A percentile compares a stretch with the other conserved stretches of the same genome.
Conservation (phyloP, 2,797 vertebrate genomes). For the Poecile montanus region DNA sequence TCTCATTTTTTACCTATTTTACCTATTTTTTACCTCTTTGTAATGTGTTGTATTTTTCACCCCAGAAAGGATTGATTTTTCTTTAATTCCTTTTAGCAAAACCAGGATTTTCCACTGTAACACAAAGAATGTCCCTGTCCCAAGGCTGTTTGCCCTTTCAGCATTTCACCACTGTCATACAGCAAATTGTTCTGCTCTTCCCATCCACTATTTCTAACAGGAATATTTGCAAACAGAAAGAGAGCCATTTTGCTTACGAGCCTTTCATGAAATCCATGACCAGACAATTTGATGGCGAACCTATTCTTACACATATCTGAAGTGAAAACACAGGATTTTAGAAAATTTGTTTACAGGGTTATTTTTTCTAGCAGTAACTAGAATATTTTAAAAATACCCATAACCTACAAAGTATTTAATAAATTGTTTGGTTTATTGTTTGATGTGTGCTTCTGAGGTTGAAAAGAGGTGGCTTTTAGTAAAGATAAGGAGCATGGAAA, state of each 20-base stretch:
- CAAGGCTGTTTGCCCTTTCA: not conserved
- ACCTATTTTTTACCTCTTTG: not conserved
- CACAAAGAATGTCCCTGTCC: not conserved
- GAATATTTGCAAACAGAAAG: not conserved
- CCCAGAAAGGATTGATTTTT: not conserved
- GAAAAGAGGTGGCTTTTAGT: not conserved
- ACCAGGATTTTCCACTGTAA: not conserved
- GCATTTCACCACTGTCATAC: not conserved
- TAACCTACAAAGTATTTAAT: not conserved
- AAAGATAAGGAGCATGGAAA: not conserved
- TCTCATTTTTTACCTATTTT: not conserved
- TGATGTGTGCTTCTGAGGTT: not conserved
- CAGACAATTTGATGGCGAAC: not conserved
- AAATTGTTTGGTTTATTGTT: not conserved
- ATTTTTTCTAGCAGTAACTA: not conserved
- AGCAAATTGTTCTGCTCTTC: not conserved
- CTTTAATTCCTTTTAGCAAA: not conserved
- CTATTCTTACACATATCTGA: not conserved
- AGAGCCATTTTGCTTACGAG: not conserved
- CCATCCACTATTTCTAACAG: not conserved
- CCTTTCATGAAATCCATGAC: not conserved
- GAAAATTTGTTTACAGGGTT: accelerated
- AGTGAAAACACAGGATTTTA: not conserved
- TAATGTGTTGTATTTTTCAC: not conserved
- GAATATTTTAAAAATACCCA: not conserved